A percentile compares a stretch with the other conserved stretches of the same genome.
These are phyloP conservation scores for Diaphora mendica DNA, from an alignment of 2,888 invertebrate species.

Conservation along the genomic window DNA sequence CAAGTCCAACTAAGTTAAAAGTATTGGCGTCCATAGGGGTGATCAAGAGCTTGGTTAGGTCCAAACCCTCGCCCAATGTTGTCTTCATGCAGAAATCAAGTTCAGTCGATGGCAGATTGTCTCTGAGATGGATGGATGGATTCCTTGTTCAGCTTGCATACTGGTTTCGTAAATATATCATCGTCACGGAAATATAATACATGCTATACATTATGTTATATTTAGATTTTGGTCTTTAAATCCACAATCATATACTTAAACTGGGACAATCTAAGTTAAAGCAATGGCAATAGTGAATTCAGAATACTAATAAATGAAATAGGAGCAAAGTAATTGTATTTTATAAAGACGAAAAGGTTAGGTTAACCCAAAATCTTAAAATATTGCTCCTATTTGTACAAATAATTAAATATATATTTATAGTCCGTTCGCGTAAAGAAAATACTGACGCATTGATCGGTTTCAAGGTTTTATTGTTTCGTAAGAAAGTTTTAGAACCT, in stretches of 20 bases:
- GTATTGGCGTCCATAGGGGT: not conserved
- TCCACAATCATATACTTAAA: constrained; percentile 41
- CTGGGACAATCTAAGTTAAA: constrained; percentile 48
- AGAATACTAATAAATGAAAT: constrained; percentile 50
- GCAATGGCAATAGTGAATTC: constrained; percentile 47
- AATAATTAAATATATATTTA: not conserved
- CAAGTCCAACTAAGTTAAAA: not conserved
- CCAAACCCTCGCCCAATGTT: not conserved
- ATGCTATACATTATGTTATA: constrained; percentile 4
- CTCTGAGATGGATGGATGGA: not conserved
- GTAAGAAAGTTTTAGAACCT: no score
- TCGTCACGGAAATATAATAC: constrained; percentile 4
- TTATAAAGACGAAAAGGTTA: not conserved
- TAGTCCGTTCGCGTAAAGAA: no score
- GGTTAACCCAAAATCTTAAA: not conserved
- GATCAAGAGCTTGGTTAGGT: not conserved
- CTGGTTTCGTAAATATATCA: not conserved
- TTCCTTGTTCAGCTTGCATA: constrained; percentile 11
- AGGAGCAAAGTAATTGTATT: constrained; percentile 25
- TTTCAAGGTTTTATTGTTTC: no score
- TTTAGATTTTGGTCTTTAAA: constrained; percentile 23
- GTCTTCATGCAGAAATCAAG: not conserved
- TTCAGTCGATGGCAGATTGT: not conserved
- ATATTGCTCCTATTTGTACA: constrained; percentile 39
- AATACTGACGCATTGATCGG: no score